These are phyloP conservation scores for Lepisosteus oculatus DNA, from an alignment of 2,113 vertebrate species.

Conservation along the genomic window DNA sequence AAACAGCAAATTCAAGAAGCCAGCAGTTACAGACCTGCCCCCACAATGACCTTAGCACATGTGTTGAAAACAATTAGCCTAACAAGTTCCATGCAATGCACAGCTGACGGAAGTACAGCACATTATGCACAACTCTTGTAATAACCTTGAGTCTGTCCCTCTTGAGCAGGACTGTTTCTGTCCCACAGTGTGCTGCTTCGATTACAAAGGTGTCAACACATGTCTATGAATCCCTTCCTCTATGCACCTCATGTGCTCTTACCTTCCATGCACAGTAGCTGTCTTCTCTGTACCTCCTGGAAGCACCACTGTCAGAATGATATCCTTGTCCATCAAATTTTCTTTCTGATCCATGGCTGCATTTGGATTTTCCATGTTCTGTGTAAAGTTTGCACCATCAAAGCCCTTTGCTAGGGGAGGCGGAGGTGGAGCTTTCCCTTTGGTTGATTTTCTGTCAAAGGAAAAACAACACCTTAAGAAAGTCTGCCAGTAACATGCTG, in stretches of 20 bases:
- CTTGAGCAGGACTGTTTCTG: too few relatives aligned
- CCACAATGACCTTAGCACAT: too few relatives aligned
- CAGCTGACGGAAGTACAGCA: too few relatives aligned
- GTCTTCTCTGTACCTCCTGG: constrained; percentile 83
- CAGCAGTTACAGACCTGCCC: too few relatives aligned
- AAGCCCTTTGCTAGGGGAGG: constrained; percentile 62
- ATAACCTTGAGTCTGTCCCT: too few relatives aligned
- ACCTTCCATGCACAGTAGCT: constrained; percentile 84
- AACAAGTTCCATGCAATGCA: too few relatives aligned
- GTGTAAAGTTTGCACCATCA: constrained; percentile 57
- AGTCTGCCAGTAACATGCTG: not conserved
- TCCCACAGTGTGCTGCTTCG: too few relatives aligned
- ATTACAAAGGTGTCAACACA: too few relatives aligned
- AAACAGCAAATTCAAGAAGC: too few relatives aligned
- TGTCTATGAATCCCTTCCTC: too few relatives aligned
- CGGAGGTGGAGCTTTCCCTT: constrained; percentile 85
- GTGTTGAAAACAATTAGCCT: too few relatives aligned
- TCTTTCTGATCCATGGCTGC: constrained; percentile 85
- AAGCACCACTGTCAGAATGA: constrained; percentile 82
- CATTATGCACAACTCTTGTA: too few relatives aligned
- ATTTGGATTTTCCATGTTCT: constrained; percentile 54
- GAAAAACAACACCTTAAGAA: constrained; percentile 16
- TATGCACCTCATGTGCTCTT: constrained; percentile 17
- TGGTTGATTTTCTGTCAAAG: constrained; percentile 76
- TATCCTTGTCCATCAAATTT: constrained; percentile 75